These are phyloP conservation scores for Carassius auratus DNA, from an alignment of 2,113 vertebrate species.

Conservation along the genomic window DNA sequence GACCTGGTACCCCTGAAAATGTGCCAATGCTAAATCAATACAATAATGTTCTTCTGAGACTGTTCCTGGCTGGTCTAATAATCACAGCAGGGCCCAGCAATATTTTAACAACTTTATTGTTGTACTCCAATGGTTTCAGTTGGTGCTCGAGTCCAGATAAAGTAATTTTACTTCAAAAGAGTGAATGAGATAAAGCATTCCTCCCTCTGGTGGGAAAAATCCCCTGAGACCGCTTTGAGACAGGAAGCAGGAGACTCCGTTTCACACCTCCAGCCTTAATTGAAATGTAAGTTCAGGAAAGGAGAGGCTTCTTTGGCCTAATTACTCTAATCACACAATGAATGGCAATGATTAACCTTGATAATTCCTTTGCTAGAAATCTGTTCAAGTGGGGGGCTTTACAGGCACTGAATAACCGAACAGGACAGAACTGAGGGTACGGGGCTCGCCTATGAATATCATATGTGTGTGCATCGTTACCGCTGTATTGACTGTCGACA, in stretches of 20 bases:
- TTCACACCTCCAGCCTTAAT: constrained; percentile 57
- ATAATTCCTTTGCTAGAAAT: constrained; percentile 68
- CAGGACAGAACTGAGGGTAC: constrained; percentile 25
- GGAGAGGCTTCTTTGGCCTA: constrained; percentile 56
- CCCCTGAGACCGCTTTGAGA: constrained; percentile 2
- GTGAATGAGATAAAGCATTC: constrained; percentile 30
- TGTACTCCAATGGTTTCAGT: constrained; percentile 25
- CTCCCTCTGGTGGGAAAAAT: constrained; percentile 5
- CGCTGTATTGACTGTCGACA: constrained; percentile 84
- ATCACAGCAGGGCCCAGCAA: neutral
- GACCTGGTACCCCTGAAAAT: neutral
- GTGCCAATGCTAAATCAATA: constrained; percentile 22
- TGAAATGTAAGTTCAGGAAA: constrained; percentile 64
- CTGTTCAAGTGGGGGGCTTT: constrained; percentile 58
- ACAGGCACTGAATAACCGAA: constrained; percentile 60
- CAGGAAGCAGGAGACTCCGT: constrained; percentile 28
- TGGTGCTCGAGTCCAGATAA: constrained; percentile 41
- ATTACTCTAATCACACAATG: constrained; percentile 72
- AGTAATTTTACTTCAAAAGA: constrained; percentile 42
- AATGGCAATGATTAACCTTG: constrained; percentile 74
- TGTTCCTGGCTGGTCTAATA: neutral
- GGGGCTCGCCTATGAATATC: constrained; percentile 38
- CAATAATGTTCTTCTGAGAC: constrained; percentile 6
- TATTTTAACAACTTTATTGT: neutral
- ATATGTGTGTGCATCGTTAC: constrained; percentile 69